These are phyloP conservation scores for Gadus chalcogrammus DNA, from an alignment of 2,113 vertebrate species.

Conservation along the genomic window DNA sequence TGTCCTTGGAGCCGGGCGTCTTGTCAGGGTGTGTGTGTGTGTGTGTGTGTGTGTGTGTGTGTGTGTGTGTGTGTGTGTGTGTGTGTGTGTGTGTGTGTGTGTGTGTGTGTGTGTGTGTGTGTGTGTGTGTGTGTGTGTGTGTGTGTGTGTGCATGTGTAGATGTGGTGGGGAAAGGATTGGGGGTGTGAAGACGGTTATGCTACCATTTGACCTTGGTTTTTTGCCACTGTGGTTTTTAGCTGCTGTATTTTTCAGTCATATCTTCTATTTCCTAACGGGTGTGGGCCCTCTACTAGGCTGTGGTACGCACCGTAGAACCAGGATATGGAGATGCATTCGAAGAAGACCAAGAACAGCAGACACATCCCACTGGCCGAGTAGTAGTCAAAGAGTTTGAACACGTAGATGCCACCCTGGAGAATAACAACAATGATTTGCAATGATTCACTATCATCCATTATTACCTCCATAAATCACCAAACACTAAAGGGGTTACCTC, in stretches of 20 bases:
- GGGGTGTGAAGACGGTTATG: too few species aligned
- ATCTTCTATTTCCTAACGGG: neutral
- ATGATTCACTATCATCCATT: neutral
- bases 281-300: neutral
- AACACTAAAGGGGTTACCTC: neutral
- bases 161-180: too few species aligned
- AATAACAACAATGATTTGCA: conserved; percentile 3
- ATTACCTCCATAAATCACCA: neutral
- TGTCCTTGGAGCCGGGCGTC: conserved; percentile 38
- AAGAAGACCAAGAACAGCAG: conserved; percentile 98
- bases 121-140: too few species aligned
- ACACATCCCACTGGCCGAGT: conserved; percentile 97
- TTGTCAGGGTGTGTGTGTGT: neutral
- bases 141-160: too few species aligned
- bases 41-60: neutral
- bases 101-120: neutral
- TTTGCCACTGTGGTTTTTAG: too few species aligned
- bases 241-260: too few species aligned
- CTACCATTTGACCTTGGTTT: too few species aligned
- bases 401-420: conserved; percentile 93
- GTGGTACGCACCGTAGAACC: conserved; percentile 87
- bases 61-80: too few species aligned
- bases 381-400: conserved; percentile 98
- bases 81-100: neutral
- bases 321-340: conserved; percentile 98